These are phyloP conservation scores for Suillia variegata DNA, from an alignment of 2,888 invertebrate species.

Conservation along the genomic window DNA sequence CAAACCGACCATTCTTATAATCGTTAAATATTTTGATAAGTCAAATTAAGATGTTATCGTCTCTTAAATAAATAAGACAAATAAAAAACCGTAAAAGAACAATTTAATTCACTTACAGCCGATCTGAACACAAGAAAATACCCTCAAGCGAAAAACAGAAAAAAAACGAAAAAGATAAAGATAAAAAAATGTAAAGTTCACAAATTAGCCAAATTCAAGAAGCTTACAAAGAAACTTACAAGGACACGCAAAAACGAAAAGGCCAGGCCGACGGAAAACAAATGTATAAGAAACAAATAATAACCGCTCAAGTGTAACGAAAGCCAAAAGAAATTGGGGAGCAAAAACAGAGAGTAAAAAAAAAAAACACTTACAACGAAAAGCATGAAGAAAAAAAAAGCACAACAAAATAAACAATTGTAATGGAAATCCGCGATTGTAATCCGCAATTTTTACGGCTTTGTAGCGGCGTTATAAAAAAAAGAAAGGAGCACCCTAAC, in stretches of 20 bases:
- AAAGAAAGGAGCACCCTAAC: slow-evolving; percentile 5
- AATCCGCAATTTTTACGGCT: slow-evolving; percentile 59
- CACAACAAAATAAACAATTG: slow-evolving; percentile 48
- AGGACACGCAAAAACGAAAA: slow-evolving; percentile 31
- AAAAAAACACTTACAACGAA: slow-evolving; percentile 15
- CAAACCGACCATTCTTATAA: too few relatives aligned
- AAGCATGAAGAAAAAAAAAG: slow-evolving; percentile 23
- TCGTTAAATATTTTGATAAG: too few relatives aligned
- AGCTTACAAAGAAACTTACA: slow-evolving; percentile 35
- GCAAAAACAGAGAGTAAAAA: slow-evolving; percentile 24
- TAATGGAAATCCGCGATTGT: slow-evolving; percentile 57
- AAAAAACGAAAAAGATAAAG: slow-evolving; percentile 11
- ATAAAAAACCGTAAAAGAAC: slow-evolving; percentile 36
- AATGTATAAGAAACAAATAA: slow-evolving; percentile 15
- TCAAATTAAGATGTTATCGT: slow-evolving; percentile 53
- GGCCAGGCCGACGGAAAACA: slow-evolving; percentile 15
- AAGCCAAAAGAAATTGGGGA: slow-evolving; percentile 10
- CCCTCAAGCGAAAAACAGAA: slow-evolving; percentile 23
- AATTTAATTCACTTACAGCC: slow-evolving; percentile 34
- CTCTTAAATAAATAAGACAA: slow-evolving; percentile 29
- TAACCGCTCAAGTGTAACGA: neutral
- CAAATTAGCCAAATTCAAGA: slow-evolving; percentile 55
- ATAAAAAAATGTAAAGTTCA: slow-evolving; percentile 40
- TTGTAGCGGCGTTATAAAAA: too few relatives aligned
- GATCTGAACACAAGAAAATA: slow-evolving; percentile 3